Evolutionary conservation across 2,113 vertebrate species (phyloP), one percentile per base, ranked within the genome.

Genomic region (Oncorhynchus kisutch): DNA sequence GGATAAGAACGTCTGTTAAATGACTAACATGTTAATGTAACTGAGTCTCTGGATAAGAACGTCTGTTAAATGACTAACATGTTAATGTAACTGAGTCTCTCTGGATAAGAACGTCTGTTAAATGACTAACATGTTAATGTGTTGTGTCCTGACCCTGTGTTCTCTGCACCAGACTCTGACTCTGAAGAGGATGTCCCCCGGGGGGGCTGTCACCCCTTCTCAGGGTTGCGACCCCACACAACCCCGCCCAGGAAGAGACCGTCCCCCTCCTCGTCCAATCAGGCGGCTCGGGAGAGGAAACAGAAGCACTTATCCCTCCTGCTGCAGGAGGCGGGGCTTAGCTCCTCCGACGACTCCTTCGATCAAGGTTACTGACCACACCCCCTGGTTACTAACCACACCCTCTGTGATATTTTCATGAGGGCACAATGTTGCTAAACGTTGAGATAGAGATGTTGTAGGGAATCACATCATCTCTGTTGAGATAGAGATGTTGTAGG

Each of bases 351-450:
- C 91, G 97, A 99, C 95, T 99, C 97, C 71, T 96, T 97, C 76
- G 96, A 99, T 91, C 97, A 99, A 99, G 97, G 97, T 99, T 98
- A 99, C 93, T 98, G 97, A 95, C 89, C 25, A 25, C 25, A 25
- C 25, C 25, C 25, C 2, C 25, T 27, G 25, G 25, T 27, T 27
- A 71, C 74, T 77, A 77, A 77, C 64, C 62, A 49, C n/a, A 0
- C 18, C 73, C 24, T 77, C 11, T 51, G 49, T 54, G 49, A 18
- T 54, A 14, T 1, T 5, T 54, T 13, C 49, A 18, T 1, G 1
- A 14, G 49, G 3, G 3, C 14, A 16, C 14, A 51, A 51, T 4
- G 49, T 51, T 51, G 12, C 49, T 14, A 54, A 54, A 54, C 49
- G 4, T 16, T 54, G 16, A 54, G 39, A 11, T 13, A 13, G 16